Evolutionary conservation across 2,113 vertebrate species (phyloP).

Genomic region (Larimichthys crocea): DNA sequence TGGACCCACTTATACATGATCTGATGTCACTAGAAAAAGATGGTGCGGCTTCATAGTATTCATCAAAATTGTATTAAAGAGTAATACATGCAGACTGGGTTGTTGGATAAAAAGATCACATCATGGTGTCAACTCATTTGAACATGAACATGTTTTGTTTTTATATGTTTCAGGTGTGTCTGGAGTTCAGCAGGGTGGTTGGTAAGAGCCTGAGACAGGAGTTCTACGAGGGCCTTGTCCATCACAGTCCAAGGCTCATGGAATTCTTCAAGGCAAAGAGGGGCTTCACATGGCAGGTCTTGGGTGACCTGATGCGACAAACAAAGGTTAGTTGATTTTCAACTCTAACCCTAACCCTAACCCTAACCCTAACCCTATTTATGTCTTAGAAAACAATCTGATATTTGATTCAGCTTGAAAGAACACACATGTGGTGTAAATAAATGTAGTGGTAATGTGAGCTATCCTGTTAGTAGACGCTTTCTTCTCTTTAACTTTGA

Average conservation of each 20-base stretch:
- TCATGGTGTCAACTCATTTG: not conserved
- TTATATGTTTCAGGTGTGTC: slow-evolving; percentile 24
- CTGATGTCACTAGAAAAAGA: too few species aligned
- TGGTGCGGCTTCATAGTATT: not conserved
- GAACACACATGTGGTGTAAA: too few species aligned
- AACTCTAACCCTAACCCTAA: too few species aligned
- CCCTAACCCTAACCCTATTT: too few species aligned
- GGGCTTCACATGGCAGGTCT: not conserved
- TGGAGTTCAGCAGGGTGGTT: slow-evolving; percentile 25
- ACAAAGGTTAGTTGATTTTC: too few species aligned
- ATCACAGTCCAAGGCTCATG: slow-evolving; percentile 21
- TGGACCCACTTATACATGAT: too few species aligned
- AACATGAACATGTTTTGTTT: slow-evolving; percentile 9
- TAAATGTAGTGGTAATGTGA: too few species aligned
- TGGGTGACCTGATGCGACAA: too few species aligned
- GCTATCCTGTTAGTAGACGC: too few species aligned
- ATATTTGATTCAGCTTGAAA: too few species aligned
- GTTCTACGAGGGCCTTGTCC: slow-evolving; percentile 20
- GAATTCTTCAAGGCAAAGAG: slow-evolving; percentile 21
- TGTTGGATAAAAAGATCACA: slow-evolving; percentile 5
- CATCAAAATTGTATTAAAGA: slow-evolving; percentile 2
- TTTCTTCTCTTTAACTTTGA: too few species aligned
- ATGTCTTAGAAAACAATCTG: too few species aligned
- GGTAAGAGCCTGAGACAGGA: slow-evolving; percentile 19
- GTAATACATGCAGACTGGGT: slow-evolving; percentile 2